Evolutionary conservation across 2,888 invertebrate genomes (phyloP), one percentile per base, ranked within the genome.

Genomic region (Meganola albula): DNA sequence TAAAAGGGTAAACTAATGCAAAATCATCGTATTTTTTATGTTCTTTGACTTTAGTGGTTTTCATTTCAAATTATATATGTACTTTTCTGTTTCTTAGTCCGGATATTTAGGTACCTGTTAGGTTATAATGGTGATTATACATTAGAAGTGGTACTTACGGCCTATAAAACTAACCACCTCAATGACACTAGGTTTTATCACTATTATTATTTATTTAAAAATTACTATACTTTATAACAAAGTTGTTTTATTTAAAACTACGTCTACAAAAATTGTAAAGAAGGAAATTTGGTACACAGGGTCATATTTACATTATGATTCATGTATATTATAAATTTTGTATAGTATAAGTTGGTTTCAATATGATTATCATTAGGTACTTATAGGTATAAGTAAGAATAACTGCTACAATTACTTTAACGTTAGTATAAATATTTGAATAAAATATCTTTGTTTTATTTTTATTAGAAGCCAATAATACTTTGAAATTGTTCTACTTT

Each of bases 271-370:
- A 79, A 74, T 82, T 84, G 83, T 84, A 84, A 79, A 84, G 83
- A 84, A 84, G 83, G 75, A 74, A 74, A 68, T 77, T 83, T 83
- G 78, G 78, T 84, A 84, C 82, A 84, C 70, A 68, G 72, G 74
- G 70, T 74, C 45, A 69, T 79, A 78, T 78, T 76, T 82, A 83
- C 79, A 83, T 51, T 57, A 60, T 64, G 65, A 69, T n/a, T n/a
- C n/a, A n/a, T 63, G 67, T 65, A 64, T 73, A 69, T 67, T 75
- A 72, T 74, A 82, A 75, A 70, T 67, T 73, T 76, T 79, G 79
- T 83, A 77, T 82, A 53, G 18, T 53, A 82, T 80, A 82, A 75
- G 75, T 75, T 75, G 74, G 69, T 74, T 77, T 75, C 58, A 51
- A 70, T 67, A 67, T 54, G 63, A 52, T 58, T 63, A 66, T 65